Evolutionary conservation across 1,140 invertebrate genomes (phyloP).

Genomic region (Oppia nitens): DNA sequence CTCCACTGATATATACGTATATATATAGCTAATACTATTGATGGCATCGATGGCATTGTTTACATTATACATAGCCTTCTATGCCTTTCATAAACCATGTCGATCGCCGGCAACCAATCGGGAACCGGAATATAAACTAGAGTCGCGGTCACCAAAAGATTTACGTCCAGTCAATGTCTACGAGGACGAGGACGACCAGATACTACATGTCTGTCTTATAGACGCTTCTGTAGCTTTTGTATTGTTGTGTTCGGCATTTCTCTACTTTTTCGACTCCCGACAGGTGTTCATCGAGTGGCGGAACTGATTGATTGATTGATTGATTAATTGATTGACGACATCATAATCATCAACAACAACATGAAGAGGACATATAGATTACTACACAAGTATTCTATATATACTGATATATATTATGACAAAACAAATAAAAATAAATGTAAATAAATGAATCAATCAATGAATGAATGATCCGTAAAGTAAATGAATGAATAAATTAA

Average conservation of each 20-base stretch:
- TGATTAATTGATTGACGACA: too few species aligned
- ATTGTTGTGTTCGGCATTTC: constrained; percentile 5
- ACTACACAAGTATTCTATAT: too few species aligned
- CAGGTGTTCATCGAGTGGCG: constrained; percentile 13
- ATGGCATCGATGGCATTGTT: constrained; percentile 8
- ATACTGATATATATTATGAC: too few species aligned
- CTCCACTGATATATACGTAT: background rate
- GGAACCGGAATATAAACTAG: constrained; percentile 2
- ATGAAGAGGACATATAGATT: too few species aligned
- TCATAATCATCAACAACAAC: too few species aligned
- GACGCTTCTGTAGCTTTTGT: constrained; percentile 2
- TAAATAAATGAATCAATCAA: too few species aligned
- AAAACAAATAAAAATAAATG: too few species aligned
- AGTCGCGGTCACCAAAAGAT: constrained; percentile 4
- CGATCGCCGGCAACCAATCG: background rate
- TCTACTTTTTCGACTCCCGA: constrained; percentile 12
- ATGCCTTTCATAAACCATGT: constrained; percentile 9
- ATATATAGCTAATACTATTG: constrained; percentile 1
- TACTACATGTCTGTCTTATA: background rate
- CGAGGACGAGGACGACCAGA: constrained; percentile 10
- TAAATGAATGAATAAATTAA: too few species aligned
- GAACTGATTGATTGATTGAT: constrained; percentile 5
- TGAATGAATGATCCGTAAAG: too few species aligned
- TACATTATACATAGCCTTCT: constrained; percentile 3
- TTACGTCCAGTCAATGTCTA: constrained; percentile 7